A percentile compares a stretch with the other conserved stretches of the same genome.
These are phyloP conservation scores for Sceloporus tristichus DNA, from an alignment of 2,113 vertebrate genomes.

Conservation along the genomic window DNA sequence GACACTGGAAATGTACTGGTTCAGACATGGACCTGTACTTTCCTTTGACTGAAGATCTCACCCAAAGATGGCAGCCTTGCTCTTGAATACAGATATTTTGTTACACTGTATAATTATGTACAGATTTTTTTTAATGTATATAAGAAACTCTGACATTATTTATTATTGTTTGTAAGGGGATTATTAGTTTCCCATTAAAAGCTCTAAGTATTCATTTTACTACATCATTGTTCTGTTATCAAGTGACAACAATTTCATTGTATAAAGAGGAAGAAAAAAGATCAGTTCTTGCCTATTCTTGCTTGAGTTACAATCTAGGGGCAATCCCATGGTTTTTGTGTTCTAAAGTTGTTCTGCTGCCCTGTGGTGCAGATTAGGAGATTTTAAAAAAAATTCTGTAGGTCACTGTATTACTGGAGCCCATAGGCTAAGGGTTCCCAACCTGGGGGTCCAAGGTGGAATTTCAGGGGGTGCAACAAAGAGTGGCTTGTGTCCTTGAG, in stretches of 20 bases:
- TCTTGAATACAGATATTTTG: constrained; percentile 58
- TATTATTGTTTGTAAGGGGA: constrained; percentile 72
- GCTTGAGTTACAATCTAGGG: no score
- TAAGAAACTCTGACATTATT: constrained; percentile 65
- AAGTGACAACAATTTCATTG: no score
- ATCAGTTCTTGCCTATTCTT: no score
- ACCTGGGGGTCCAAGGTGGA: no score
- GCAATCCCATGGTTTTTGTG: background rate
- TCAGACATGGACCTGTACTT: constrained; percentile 10
- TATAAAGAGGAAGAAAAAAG: no score
- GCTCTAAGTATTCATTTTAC: constrained; percentile 58
- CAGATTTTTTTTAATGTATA: constrained; percentile 68
- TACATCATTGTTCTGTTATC: background rate
- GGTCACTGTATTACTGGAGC: no score
- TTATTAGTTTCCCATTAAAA: constrained; percentile 49
- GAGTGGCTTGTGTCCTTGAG: no score
- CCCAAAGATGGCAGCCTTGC: constrained; percentile 48
- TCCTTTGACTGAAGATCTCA: constrained; percentile 42
- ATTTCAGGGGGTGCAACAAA: no score
- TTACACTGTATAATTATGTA: constrained; percentile 64
- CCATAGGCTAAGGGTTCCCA: no score
- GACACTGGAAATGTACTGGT: constrained; percentile 27
- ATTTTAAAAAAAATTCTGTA: no score
- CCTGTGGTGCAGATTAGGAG: background rate
- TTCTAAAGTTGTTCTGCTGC: background rate